These are phyloP conservation scores for Nomada ferruginata DNA, from an alignment of 2,888 invertebrate species.

Conservation along the genomic window DNA sequence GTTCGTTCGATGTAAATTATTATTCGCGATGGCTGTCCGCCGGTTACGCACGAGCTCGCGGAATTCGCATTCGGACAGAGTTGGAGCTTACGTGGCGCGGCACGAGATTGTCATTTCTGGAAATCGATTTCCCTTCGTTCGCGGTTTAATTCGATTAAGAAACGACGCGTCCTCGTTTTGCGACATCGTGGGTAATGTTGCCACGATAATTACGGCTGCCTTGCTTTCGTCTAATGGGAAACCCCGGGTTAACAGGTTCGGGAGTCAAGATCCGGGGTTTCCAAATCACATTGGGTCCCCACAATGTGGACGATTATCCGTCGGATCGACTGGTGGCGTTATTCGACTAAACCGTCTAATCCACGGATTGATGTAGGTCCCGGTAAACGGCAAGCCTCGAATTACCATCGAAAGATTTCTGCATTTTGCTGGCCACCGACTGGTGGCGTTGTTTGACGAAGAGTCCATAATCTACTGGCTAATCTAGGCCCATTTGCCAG, in stretches of 20 bases:
- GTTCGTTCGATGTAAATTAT: no score
- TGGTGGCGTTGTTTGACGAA: slow-evolving; percentile 74
- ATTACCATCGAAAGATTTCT: slow-evolving; percentile 5
- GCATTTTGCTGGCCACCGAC: slow-evolving; percentile 55
- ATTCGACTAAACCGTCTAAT: slow-evolving; percentile 66
- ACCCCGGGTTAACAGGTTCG: neutral
- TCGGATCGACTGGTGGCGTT: slow-evolving; percentile 75
- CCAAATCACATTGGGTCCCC: slow-evolving; percentile 20
- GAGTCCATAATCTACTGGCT: slow-evolving; percentile 64
- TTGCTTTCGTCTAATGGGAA: neutral
- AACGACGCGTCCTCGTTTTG: no score
- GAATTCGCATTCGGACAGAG: no score
- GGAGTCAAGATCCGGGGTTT: slow-evolving; percentile 41
- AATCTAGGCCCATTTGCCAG: slow-evolving; percentile 62
- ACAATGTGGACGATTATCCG: slow-evolving; percentile 39
- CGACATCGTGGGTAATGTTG: no score
- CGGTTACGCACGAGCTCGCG: no score
- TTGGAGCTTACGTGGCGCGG: no score
- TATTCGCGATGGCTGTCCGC: no score
- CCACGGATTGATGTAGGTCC: slow-evolving; percentile 59
- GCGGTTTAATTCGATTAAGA: no score
- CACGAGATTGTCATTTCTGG: no score
- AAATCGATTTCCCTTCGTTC: no score
- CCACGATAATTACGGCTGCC: neutral
- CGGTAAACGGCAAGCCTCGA: slow-evolving; percentile 39